Evolutionary conservation across 2,888 invertebrate genomes (phyloP).

Genomic region (Drosophila colorata): DNA sequence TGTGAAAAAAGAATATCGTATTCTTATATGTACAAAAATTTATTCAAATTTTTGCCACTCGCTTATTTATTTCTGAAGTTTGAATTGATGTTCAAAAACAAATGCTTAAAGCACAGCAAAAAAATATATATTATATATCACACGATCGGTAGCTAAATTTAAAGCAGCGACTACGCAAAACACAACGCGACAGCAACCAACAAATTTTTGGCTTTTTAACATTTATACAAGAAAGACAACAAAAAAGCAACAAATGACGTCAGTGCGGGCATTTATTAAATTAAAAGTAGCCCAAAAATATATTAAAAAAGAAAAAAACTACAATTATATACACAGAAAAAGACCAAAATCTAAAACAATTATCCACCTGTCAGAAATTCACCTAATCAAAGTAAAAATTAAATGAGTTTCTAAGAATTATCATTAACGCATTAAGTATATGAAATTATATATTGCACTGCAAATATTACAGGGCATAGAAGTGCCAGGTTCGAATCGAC

Average conservation of each 20-base stretch:
- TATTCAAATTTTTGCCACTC: constrained; percentile 12
- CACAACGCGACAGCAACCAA: constrained; percentile 18
- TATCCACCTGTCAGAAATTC: constrained; percentile 31
- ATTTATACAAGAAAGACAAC: constrained; percentile 48
- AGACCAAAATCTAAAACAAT: constrained; percentile 20
- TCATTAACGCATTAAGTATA: too few relatives aligned
- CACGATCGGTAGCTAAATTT: constrained; percentile 51
- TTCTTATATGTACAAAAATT: constrained; percentile 10
- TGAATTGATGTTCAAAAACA: constrained; percentile 52
- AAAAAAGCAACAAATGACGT: constrained; percentile 67
- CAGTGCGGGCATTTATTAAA: constrained; percentile 65
- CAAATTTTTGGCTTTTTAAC: constrained; percentile 50
- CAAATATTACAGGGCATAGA: too few relatives aligned
- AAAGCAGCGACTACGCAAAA: constrained; percentile 47
- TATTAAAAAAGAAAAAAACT: constrained; percentile 5
- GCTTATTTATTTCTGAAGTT: constrained; percentile 29
- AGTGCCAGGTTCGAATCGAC: too few relatives aligned
- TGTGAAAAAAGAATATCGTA: constrained; percentile 15
- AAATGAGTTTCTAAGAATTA: constrained; percentile 19
- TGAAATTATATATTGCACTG: too few relatives aligned
- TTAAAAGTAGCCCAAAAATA: constrained; percentile 25
- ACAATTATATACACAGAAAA: constrained; percentile 5
- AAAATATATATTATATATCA: constrained; percentile 23
- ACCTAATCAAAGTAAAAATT: constrained; percentile 17
- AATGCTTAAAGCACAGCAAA: constrained; percentile 29